Conservation (phyloP, 2,113 vertebrate species). For the Clarias magur region DNA sequence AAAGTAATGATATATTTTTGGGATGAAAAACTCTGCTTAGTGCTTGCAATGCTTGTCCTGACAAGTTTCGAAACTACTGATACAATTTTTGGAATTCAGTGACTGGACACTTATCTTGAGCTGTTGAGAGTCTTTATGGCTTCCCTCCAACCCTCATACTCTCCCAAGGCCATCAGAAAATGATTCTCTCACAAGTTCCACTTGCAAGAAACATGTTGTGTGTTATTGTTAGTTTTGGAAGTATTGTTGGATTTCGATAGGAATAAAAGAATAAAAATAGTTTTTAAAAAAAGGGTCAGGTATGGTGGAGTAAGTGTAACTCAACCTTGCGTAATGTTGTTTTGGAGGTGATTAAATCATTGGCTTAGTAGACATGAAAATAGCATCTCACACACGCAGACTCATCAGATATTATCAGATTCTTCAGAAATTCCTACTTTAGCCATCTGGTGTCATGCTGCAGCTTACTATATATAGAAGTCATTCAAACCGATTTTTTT, state of each 20-base stretch:
- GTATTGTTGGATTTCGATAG: background rate
- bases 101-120: slow-evolving; percentile 51
- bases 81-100: slow-evolving; percentile 52
- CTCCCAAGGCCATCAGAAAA: slow-evolving; percentile 30
- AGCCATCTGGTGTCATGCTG: background rate
- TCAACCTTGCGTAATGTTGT: background rate
- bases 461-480: background rate
- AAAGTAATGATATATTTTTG: slow-evolving; percentile 12
- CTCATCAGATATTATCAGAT: slow-evolving; percentile 10
- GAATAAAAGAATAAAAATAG: background rate
- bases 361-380: background rate
- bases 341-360: slow-evolving; percentile 1
- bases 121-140: slow-evolving; percentile 64
- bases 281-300: background rate
- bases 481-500: too few species aligned
- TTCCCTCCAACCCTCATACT: slow-evolving; percentile 58
- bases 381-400: slow-evolving; percentile 39
- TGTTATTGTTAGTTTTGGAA: background rate
- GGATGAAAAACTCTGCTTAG: slow-evolving; percentile 14
- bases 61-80: slow-evolving; percentile 44
- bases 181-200: background rate
- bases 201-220: background rate
- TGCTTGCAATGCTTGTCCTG: slow-evolving; percentile 26
- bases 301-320: background rate
- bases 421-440: slow-evolving; percentile 5